These are phyloP conservation scores for Gari tellinella DNA, from an alignment of 2,888 invertebrate species.

Conservation along the genomic window DNA sequence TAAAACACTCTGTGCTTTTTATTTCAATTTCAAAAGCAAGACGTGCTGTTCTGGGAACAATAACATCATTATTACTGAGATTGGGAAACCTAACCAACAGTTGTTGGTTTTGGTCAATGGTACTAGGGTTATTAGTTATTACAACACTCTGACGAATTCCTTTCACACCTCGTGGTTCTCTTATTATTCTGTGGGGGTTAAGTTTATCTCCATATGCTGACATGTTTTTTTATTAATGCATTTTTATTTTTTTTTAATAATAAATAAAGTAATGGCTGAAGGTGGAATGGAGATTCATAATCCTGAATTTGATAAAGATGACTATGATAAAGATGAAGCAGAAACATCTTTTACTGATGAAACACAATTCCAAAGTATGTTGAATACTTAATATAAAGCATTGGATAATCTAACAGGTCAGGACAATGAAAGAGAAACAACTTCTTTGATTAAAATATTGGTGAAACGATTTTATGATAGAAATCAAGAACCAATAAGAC, in stretches of 20 bases:
- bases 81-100: constrained; percentile 59
- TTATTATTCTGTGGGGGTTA: constrained; percentile 14
- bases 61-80: constrained; percentile 44
- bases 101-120: constrained; percentile 59
- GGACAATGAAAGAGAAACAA: background rate
- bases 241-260: constrained; percentile 3
- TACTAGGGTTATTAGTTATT: constrained; percentile 53
- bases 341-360: too few relatives aligned
- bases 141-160: constrained; percentile 49
- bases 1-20: constrained; percentile 35
- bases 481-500: too few relatives aligned
- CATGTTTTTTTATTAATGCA: constrained; percentile 15
- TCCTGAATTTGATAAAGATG: constrained; percentile 33
- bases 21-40: constrained; percentile 53
- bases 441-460: background rate
- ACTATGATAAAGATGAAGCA: constrained; percentile 17
- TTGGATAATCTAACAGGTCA: too few relatives aligned
- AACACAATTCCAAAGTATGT: too few relatives aligned
- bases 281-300: constrained; percentile 38
- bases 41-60: constrained; percentile 46
- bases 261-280: constrained; percentile 37
- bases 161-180: constrained; percentile 48
- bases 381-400: too few relatives aligned
- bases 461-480: background rate
- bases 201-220: constrained; percentile 32